Evolutionary conservation across 2,113 vertebrate species (phyloP), one percentile per base, ranked within the genome.

Genomic region (Corythoichthys haematopterus): DNA sequence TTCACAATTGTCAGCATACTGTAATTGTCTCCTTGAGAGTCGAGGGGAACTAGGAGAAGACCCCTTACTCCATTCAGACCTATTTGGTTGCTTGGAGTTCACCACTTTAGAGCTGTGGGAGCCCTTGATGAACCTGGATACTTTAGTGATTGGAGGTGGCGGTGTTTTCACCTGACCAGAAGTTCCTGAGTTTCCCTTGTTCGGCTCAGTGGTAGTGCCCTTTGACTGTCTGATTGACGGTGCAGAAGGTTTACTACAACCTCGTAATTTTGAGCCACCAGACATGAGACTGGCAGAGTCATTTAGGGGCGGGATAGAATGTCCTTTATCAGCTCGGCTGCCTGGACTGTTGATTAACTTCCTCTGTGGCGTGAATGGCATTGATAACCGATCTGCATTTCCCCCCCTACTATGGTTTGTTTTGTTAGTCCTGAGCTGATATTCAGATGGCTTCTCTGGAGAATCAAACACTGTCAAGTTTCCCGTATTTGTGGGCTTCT

Each of bases 191-290:
- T 70, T 64, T 66, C 80, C 68, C 78, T 55, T 60, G 82, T 65
- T 61, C 9, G 82, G 79, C 38, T 92, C 87, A 0, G 58, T 74
- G 33, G 80, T 72, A 0, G 35, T 69, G 48, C 80, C 64, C 40
- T 75, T 91, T 15, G 76, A 85, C 28, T 74, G 12, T 81, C 92
- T 94, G 69, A 93, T 85, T 13, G 94, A 92, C 40, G 92, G 93
- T 66, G 80, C 83, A 13, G 69, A 78, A 11, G 83, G 70, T 80
- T 90, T 94, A 70, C 90, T 81, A 70, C 88, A 88, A 74, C 90
- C 90, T 1, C 92, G 93, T 74, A 95, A 93, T 88, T 93, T 96
- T 69, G 88, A 93, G 69, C 89, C 58, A 68, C 75, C 80, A 45
- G 84, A 80, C 74, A 92, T 94, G 60, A 86, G 79, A 85, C 8